Conservation (phyloP, 2,113 vertebrate genomes). For the Azemiops feae region DNA sequence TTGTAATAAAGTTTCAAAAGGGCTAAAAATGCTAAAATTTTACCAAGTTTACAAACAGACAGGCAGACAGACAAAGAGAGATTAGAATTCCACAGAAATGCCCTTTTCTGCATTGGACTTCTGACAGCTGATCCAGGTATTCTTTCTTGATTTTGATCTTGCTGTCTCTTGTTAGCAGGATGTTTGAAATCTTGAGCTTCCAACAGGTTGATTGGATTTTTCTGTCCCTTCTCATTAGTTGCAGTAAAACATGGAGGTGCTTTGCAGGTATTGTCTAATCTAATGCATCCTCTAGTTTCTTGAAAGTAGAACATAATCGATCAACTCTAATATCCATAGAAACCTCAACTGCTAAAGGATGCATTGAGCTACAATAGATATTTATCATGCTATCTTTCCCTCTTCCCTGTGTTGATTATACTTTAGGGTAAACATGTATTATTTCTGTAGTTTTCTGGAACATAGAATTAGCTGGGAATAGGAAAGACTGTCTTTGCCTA, state of each 20-base stretch:
- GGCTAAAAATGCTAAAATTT: not conserved
- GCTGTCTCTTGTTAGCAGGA: not conserved
- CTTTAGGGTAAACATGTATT: not conserved
- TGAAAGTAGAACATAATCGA: not conserved
- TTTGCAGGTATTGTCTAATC: not conserved
- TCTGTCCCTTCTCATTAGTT: not conserved
- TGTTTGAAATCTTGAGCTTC: not conserved
- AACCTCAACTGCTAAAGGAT: not conserved
- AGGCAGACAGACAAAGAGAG: accelerated
- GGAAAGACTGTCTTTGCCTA: not conserved
- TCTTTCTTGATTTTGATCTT: not conserved
- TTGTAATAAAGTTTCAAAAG: not conserved
- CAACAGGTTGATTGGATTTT: not conserved
- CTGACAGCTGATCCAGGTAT: not conserved
- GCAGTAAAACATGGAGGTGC: not conserved
- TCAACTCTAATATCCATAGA: not conserved
- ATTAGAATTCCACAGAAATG: not conserved
- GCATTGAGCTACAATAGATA: not conserved
- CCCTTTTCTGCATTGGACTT: not conserved
- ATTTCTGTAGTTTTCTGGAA: not conserved
- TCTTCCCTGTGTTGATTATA: not conserved
- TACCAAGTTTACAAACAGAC: not conserved
- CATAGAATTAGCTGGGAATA: not conserved
- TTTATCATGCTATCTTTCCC: not conserved
- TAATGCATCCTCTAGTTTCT: not conserved